These are phyloP conservation scores for Heliocidaris tuberculata DNA, from an alignment of 35 echinoderm and acorn worm species.

Conservation along the genomic window DNA sequence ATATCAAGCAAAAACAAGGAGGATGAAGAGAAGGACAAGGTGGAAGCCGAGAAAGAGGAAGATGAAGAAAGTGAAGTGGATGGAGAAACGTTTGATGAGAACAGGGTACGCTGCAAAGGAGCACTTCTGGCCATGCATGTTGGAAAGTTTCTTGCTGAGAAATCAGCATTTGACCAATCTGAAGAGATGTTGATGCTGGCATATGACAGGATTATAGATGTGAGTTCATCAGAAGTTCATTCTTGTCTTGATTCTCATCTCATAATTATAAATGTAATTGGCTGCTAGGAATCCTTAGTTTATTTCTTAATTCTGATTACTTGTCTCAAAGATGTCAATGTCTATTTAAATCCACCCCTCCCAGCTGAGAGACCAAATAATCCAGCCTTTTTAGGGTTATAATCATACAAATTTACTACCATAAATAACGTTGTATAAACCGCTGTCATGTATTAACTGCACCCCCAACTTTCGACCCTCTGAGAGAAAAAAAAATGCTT, in stretches of 20 bases:
- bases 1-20: not conserved
- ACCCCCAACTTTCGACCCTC: no score
- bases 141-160: slow-evolving; percentile 77
- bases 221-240: not conserved
- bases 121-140: slow-evolving; percentile 80
- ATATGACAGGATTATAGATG: slow-evolving; percentile 67
- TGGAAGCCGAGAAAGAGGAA: not conserved
- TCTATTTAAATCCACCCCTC: no score
- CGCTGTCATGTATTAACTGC: no score
- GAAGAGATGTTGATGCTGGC: slow-evolving; percentile 68
- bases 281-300: no score
- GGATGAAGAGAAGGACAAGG: not conserved
- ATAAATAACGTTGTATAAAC: no score
- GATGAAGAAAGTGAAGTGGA: not conserved
- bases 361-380: no score
- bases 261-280: no score
- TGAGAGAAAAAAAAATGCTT: no score
- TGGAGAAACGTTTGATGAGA: slow-evolving; percentile 43
- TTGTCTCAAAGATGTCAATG: no score
- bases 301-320: no score
- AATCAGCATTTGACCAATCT: slow-evolving; percentile 59
- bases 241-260: not conserved
- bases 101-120: slow-evolving; percentile 53
- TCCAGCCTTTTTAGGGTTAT: no score
- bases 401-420: no score